Conservation (phyloP, 2,113 vertebrate genomes). For the Salvelinus fontinalis region DNA sequence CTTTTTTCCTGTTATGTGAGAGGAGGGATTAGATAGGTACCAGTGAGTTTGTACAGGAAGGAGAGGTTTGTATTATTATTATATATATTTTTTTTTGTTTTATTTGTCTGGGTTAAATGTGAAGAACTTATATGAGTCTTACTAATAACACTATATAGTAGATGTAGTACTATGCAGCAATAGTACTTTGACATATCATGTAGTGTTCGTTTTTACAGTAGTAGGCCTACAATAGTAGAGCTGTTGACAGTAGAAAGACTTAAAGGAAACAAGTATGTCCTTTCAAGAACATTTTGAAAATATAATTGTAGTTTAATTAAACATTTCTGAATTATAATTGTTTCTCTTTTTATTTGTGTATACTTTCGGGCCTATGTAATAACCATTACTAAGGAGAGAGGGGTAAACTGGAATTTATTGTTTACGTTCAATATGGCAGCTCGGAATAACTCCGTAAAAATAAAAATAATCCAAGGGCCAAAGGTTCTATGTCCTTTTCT, state of each 20-base stretch:
- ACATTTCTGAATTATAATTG: neutral
- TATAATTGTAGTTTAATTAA: too few species aligned
- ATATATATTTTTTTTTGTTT: too few species aligned
- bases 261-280: too few species aligned
- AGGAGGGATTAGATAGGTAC: neutral
- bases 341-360: neutral
- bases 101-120: too few species aligned
- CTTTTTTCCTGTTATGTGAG: neutral
- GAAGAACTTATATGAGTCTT: neutral
- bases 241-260: neutral
- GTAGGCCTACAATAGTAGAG: neutral
- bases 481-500: slow-evolving; percentile 36
- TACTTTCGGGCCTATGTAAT: neutral
- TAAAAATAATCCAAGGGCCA: slow-evolving; percentile 33
- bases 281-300: too few species aligned
- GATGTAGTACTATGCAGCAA: neutral
- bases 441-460: slow-evolving; percentile 70
- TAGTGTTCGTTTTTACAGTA: neutral
- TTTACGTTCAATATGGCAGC: slow-evolving; percentile 60
- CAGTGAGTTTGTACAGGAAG: neutral
- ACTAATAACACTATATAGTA: neutral
- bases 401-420: slow-evolving; percentile 66
- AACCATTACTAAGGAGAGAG: slow-evolving; percentile 63
- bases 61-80: neutral
- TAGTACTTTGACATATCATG: neutral